Percentiles rank a stretch among this genome's conserved stretches.
Evolutionary conservation across 2,888 invertebrate genomes (phyloP).

Genomic region (Melieria omissa): DNA sequence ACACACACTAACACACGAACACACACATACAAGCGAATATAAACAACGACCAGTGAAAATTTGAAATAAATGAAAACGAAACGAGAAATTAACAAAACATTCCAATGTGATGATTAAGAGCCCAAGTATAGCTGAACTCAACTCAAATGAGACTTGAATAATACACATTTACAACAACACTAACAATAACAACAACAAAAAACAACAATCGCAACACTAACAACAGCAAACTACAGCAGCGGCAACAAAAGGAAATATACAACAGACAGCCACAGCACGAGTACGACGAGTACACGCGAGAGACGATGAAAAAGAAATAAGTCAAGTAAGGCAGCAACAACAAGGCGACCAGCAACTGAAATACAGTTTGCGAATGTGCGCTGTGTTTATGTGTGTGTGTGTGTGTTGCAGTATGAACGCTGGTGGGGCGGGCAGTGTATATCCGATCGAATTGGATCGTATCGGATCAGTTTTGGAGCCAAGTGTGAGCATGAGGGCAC

Average conservation of each 20-base stretch:
- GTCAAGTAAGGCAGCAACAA: conserved; percentile 5
- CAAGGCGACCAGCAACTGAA: not conserved
- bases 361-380: conserved; percentile 11
- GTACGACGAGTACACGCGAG: conserved; percentile 19
- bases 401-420: not conserved
- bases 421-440: not conserved
- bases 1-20: not conserved
- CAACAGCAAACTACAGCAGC: conserved; percentile 12
- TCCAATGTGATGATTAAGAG: conserved; percentile 64
- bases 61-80: conserved; percentile 29
- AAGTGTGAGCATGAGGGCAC: not conserved
- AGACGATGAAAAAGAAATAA: conserved; percentile 1
- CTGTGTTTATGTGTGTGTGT: not conserved
- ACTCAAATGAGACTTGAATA: conserved; percentile 34
- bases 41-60: conserved; percentile 5
- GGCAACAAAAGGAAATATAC: conserved; percentile 18
- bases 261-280: conserved; percentile 16
- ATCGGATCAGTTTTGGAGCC: not conserved
- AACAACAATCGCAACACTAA: conserved; percentile 15
- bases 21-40: not conserved
- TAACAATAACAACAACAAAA: conserved; percentile 28
- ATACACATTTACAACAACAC: conserved; percentile 32
- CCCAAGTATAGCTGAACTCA: conserved; percentile 66
- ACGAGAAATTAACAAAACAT: conserved; percentile 43
- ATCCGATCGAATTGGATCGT: conserved; percentile 10